Evolutionary conservation across 1,140 invertebrate genomes (phyloP).

Genomic region (Drosophila suzukii): DNA sequence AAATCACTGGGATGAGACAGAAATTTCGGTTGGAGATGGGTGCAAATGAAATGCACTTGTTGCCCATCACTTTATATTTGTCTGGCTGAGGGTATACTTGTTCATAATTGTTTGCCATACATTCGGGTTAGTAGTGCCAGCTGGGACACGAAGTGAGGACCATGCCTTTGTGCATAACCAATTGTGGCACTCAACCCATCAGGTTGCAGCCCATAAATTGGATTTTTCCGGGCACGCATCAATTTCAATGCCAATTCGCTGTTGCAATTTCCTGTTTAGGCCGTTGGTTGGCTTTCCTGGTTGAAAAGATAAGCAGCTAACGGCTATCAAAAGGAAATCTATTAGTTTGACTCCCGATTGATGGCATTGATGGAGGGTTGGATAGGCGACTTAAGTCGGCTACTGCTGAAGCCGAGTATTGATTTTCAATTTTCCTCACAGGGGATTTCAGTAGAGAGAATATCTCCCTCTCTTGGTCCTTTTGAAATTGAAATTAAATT

Average conservation of each 20-base stretch:
- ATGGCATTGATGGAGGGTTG: slow-evolving; percentile 7
- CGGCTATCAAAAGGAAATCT: slow-evolving; percentile 38
- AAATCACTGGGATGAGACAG: slow-evolving; percentile 48
- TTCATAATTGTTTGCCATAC: slow-evolving; percentile 55
- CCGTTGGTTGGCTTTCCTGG: slow-evolving; percentile 7
- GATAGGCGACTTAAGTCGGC: slow-evolving; percentile 14
- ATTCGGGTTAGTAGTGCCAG: slow-evolving; percentile 42
- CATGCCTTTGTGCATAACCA: slow-evolving; percentile 44
- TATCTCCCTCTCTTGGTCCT: too few relatives aligned
- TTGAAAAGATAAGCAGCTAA: slow-evolving; percentile 37
- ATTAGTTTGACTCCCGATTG: slow-evolving; percentile 32
- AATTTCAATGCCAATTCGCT: slow-evolving; percentile 25
- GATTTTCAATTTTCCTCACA: slow-evolving; percentile 13
- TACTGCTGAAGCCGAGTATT: slow-evolving; percentile 1
- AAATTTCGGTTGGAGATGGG: slow-evolving; percentile 12
- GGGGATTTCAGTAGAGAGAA: too few relatives aligned
- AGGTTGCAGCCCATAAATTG: slow-evolving; percentile 51
- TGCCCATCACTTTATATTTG: slow-evolving; percentile 40
- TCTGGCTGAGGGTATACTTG: slow-evolving; percentile 16
- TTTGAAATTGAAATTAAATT: slow-evolving; percentile 51
- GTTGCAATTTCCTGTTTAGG: slow-evolving; percentile 53
- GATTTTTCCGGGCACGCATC: slow-evolving; percentile 42
- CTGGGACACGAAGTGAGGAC: too few relatives aligned
- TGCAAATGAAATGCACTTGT: slow-evolving; percentile 43
- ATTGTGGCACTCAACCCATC: slow-evolving; percentile 20